phyloP scores from a whole-genome alignment of 2,888 invertebrate genomes.

The Epiblema foenella region DNA sequence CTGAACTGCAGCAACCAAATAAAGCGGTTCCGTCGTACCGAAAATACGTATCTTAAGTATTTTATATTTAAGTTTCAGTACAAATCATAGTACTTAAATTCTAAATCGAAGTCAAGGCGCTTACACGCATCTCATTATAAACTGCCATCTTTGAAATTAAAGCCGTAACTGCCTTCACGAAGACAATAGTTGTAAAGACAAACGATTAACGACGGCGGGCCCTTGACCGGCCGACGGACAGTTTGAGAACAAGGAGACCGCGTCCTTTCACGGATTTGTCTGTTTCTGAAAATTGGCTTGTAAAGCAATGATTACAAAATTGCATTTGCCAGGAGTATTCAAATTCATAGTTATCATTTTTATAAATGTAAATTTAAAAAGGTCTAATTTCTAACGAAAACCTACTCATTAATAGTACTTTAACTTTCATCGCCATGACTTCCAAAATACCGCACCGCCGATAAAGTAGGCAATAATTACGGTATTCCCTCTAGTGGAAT shows the following conservation, averaged over 20 bases:
- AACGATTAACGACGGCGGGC: conserved; percentile 37
- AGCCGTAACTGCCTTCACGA: conserved; percentile 38
- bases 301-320: background rate
- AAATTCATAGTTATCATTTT: background rate
- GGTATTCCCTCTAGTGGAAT: no score
- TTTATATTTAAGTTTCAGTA: background rate
- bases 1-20: background rate
- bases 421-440: background rate
- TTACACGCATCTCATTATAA: conserved; percentile 26
- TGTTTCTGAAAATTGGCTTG: conserved; percentile 17
- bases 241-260: conserved; percentile 38
- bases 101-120: conserved; percentile 36
- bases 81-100: background rate
- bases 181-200: conserved; percentile 38
- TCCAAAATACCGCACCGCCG: no score
- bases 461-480: no score
- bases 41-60: background rate
- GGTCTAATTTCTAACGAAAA: background rate
- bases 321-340: background rate
- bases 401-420: background rate
- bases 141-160: conserved; percentile 38
- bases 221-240: conserved; percentile 37
- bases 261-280: conserved; percentile 40
- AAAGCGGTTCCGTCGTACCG: background rate
- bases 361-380: no score